Conservation (phyloP, 2,888 invertebrate species). For the Synanthedon vespiformis region DNA sequence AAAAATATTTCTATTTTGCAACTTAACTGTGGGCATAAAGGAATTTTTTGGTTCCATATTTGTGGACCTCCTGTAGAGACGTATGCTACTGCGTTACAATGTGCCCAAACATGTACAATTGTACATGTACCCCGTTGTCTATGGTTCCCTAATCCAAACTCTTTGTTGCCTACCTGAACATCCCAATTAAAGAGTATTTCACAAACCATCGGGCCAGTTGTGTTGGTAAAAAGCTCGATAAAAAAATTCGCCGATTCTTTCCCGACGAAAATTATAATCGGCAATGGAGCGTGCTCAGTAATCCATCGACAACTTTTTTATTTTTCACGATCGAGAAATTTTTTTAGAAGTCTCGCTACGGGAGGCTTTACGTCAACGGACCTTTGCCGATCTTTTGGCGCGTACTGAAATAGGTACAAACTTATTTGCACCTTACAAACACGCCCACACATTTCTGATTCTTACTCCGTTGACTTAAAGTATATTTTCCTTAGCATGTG, state of each 20-base stretch:
- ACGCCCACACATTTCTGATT: too few relatives aligned
- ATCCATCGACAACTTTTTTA: slow-evolving; percentile 36
- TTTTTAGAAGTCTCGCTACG: slow-evolving; percentile 19
- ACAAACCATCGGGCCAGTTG: slow-evolving; percentile 39
- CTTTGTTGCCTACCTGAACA: slow-evolving; percentile 13
- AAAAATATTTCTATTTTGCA: too few relatives aligned
- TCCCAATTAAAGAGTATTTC: slow-evolving; percentile 57
- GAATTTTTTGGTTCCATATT: neutral
- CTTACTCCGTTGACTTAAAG: too few relatives aligned
- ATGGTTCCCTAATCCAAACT: slow-evolving; percentile 8
- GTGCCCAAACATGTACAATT: too few relatives aligned
- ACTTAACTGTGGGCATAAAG: too few relatives aligned
- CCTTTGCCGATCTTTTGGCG: slow-evolving; percentile 28
- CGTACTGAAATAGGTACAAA: neutral
- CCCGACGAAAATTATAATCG: slow-evolving; percentile 49
- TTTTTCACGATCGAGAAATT: slow-evolving; percentile 12
- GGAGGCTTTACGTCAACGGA: slow-evolving; percentile 29
- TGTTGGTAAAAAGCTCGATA: slow-evolving; percentile 15
- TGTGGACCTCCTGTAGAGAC: slow-evolving; percentile 1
- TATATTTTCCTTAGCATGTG: too few relatives aligned
- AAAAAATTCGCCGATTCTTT: slow-evolving; percentile 28
- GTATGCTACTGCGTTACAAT: too few relatives aligned
- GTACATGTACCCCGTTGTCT: too few relatives aligned
- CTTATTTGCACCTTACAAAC: neutral
- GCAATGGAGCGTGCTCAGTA: slow-evolving; percentile 58